Evolutionary conservation across 2,113 vertebrate genomes (phyloP), one percentile per base, ranked within the genome.

Genomic region (Eulemur macaco): DNA sequence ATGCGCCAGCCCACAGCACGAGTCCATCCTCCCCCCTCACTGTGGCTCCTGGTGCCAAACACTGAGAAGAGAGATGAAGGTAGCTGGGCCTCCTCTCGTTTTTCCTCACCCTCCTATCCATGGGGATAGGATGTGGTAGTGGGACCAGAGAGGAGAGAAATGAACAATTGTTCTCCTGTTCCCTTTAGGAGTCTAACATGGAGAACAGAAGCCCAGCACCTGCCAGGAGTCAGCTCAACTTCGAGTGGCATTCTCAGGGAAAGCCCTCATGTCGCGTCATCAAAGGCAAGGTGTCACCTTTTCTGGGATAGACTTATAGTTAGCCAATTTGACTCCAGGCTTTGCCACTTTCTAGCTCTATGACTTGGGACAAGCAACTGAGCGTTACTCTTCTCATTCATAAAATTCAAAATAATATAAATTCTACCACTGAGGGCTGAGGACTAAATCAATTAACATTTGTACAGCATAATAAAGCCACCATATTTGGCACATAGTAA

Each of bases 401-500:
- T 83, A 86, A 76, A 76, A 50, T 56, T 77, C 8, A n/a, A 20
- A 64, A 77, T 54, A 50, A 63, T 34, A 37, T 25, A 66, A n/a
- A 91, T 86, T 37, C 18, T 91, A 34, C 54, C 58, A 9, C 23
- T 85, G 23, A 23, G 17, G 42, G 21, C 37, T 9, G 23, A 68
- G 58, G 31, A 88, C 6, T n/a, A 52, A 84, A 73, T 80, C 56
- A 68, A 56, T 14, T 64, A 18, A 8, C 52, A 12, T 83, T 50
- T 82, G 52, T 10, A 39, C 14, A 29, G 64, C 4, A 11, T 23
- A 58, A 18, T 37, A 66, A 66, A 34, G 21, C 2, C 7, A 42
- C 15, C 5, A 1, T 10, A 3, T 31, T 1, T 34, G 45, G 37
- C 3, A 23, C 21, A 1, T 0, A 45, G 15, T 20, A 29, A 66